phyloP scores from a whole-genome alignment of 1,140 invertebrate species.

The Drosophila persimilis region DNA sequence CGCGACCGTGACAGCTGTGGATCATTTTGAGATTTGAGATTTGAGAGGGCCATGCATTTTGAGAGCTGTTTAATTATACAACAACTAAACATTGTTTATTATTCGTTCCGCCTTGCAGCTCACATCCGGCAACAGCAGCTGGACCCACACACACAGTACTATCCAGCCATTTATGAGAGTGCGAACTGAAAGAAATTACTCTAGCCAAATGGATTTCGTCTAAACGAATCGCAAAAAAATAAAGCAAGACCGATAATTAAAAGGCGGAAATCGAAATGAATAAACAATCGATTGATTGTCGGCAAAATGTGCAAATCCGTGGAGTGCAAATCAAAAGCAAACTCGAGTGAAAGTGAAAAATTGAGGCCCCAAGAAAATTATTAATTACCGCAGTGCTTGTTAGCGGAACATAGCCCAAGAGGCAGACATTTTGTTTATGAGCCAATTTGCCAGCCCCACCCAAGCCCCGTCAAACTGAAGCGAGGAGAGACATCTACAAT shows the following conservation, averaged over 20 bases:
- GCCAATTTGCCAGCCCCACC: conserved; percentile 45
- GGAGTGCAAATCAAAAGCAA: conserved; percentile 61
- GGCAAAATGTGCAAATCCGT: conserved; percentile 60
- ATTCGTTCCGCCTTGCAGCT: conserved; percentile 64
- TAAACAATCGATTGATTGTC: conserved; percentile 43
- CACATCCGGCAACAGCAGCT: conserved; percentile 67
- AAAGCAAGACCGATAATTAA: conserved; percentile 37
- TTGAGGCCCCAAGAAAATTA: conserved; percentile 34
- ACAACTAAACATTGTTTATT: conserved; percentile 55
- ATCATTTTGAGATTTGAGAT: too few relatives aligned
- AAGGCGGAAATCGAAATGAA: conserved; percentile 63
- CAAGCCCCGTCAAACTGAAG: conserved; percentile 27
- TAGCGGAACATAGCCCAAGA: conserved; percentile 32
- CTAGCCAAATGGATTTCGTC: conserved; percentile 40
- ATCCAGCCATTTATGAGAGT: conserved; percentile 9
- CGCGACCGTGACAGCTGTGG: conserved; percentile 10
- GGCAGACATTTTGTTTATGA: conserved; percentile 50
- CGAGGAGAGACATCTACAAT: conserved; percentile 46
- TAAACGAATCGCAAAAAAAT: conserved; percentile 24
- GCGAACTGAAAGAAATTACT: conserved; percentile 14
- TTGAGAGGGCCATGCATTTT: too few relatives aligned
- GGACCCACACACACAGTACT: conserved; percentile 30
- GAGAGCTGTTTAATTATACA: conserved; percentile 30
- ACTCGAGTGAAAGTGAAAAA: conserved; percentile 42
- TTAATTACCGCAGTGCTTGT: conserved; percentile 56